Evolutionary conservation across 2,113 vertebrate genomes (phyloP), one percentile per base, ranked within the genome.

Genomic region (Alaudala cheleensis): DNA sequence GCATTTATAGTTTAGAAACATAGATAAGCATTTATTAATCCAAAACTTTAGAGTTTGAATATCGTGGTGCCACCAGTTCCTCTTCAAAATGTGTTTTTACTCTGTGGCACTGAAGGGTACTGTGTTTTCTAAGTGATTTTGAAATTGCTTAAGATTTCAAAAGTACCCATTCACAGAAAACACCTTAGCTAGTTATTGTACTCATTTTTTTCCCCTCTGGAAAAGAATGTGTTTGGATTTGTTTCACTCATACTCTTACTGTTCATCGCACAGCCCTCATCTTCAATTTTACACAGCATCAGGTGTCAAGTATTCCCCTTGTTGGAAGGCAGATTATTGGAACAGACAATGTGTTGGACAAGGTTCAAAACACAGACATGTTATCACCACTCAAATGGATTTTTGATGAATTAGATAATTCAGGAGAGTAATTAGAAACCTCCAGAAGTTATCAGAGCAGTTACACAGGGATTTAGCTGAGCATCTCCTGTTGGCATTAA

Each of bases 361-460:
- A 85, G 33, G 66, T 23, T 91, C 90, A 88, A 77, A 57, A 25
- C 53, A 58, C 12, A 69, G 50, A 56, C 49, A 45, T 33, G 18
- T 69, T 93, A 72, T 81, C 74, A 33, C 58, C n/a, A 28, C 67
- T 91, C 34, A 89, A 61, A 77, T 90, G 58, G 53, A 91, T 77
- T 95, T 96, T 79, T 93, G 62, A 91, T 85, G 39, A 61, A 73
- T 91, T 78, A 67, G 45, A 64, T 92, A 71, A 76, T 83, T 95
- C 74, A 88, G 28, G 15, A 80, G 28, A 80, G 92, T 81, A 44
- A 90, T 39, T 58, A 70, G 87, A 94, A 95, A 73, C 73, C 81
- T 85, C 25, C 42, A 82, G 73, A 92, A 94, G 62, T 80, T 95
- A 57, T 39, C 45, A 29, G 81, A 34, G 81, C 34, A 62, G 47